Percentiles rank a stretch among this genome's conserved stretches.
phyloP scores from a whole-genome alignment of 1,140 invertebrate genomes.

The Episyrphus balteatus region DNA sequence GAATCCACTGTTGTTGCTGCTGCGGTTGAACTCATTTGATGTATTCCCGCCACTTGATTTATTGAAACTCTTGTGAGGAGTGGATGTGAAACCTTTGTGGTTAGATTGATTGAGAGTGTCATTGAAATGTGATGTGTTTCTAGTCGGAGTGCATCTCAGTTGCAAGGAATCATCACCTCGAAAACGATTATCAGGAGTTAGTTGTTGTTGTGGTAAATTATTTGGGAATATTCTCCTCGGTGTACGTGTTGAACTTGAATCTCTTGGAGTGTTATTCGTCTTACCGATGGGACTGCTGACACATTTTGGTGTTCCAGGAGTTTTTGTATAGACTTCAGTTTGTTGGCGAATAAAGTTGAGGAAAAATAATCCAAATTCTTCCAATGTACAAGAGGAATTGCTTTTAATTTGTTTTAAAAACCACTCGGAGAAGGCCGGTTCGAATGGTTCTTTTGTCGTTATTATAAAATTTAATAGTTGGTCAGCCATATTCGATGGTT shows the following conservation, averaged over 20 bases:
- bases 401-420: slow-evolving; percentile 10
- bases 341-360: slow-evolving; percentile 23
- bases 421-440: slow-evolving; percentile 11
- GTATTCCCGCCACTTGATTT: background rate
- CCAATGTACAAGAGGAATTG: slow-evolving; percentile 13
- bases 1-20: slow-evolving; percentile 11
- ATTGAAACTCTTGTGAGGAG: slow-evolving; percentile 9
- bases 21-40: background rate
- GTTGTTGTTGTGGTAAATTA: background rate
- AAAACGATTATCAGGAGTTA: slow-evolving; percentile 3
- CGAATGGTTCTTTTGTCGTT: too few relatives aligned
- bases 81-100: slow-evolving; percentile 11
- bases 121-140: slow-evolving; percentile 2
- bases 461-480: too few relatives aligned
- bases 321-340: slow-evolving; percentile 19
- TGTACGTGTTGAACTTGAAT: background rate
- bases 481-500: too few relatives aligned
- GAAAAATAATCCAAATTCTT: slow-evolving; percentile 29
- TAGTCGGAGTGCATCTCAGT: slow-evolving; percentile 2
- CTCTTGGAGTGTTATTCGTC: background rate
- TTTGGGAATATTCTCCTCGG: slow-evolving; percentile 3
- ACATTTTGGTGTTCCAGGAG: slow-evolving; percentile 14
- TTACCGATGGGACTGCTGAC: background rate
- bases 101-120: slow-evolving; percentile 7
- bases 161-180: background rate